Percentiles rank a stretch among this genome's conserved stretches.
phyloP scores from a whole-genome alignment of 2,888 invertebrate species.

The Chymomyza fuscimana region DNA sequence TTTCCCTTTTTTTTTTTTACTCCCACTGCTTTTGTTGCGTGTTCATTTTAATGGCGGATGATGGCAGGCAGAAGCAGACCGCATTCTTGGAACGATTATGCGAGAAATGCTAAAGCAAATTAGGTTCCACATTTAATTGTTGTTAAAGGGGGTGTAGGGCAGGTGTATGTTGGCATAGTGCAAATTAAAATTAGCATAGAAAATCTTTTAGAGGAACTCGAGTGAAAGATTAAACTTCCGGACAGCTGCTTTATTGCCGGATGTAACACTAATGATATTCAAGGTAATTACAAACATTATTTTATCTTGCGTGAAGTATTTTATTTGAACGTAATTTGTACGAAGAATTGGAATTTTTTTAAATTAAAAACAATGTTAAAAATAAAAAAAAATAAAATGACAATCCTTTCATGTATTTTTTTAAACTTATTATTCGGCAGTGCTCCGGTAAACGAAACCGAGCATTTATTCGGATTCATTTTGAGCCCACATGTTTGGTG shows the following conservation, averaged over 20 bases:
- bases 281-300: neutral
- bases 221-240: neutral
- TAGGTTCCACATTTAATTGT: constrained; percentile 7
- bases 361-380: too few relatives aligned
- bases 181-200: neutral
- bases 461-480: too few relatives aligned
- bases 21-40: constrained; percentile 22
- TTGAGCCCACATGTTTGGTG: too few relatives aligned
- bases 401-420: too few relatives aligned
- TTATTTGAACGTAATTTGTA: too few relatives aligned
- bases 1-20: too few relatives aligned
- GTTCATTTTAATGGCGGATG: constrained; percentile 17
- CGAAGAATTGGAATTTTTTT: too few relatives aligned
- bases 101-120: constrained; percentile 1
- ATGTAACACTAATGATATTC: neutral
- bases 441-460: too few relatives aligned
- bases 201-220: neutral
- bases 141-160: neutral
- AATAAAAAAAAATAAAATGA: too few relatives aligned
- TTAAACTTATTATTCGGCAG: too few relatives aligned
- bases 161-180: neutral
- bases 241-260: neutral
- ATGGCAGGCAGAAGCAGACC: neutral
- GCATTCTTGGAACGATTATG: constrained; percentile 5
- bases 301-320: neutral